Conservation (phyloP, 2,888 invertebrate species). For the Heterodera filipjevi region DNA sequence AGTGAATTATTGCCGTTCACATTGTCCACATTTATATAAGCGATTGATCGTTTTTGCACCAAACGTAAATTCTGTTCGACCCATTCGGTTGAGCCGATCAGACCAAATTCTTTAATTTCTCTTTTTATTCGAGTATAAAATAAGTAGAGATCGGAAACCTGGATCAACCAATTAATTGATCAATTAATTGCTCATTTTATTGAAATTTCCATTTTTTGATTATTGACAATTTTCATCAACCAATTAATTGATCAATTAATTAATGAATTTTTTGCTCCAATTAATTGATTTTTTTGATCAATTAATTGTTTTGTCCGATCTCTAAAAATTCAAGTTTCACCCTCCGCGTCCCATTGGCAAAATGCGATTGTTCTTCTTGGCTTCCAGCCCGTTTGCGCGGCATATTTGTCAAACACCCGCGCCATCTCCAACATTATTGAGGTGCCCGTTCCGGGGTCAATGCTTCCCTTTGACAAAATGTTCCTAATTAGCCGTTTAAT, state of each 20-base stretch:
- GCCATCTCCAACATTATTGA: constrained; percentile 69
- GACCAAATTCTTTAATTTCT: constrained; percentile 61
- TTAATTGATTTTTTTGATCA: no score
- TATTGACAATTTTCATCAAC: no score
- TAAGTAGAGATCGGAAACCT: no score
- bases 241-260: no score
- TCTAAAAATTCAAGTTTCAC: constrained; percentile 45
- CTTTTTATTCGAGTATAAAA: no score
- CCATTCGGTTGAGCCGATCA: constrained; percentile 70
- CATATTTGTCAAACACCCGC: constrained; percentile 53
- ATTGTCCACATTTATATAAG: constrained; percentile 68
- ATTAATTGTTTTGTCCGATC: no score
- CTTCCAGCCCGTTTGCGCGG: constrained; percentile 67
- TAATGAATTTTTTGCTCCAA: no score
- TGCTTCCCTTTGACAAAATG: constrained; percentile 25
- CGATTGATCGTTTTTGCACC: constrained; percentile 66
- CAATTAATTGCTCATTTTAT: no score
- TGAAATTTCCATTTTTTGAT: no score
- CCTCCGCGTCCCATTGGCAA: constrained; percentile 69
- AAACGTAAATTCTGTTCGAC: constrained; percentile 65
- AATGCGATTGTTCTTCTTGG: constrained; percentile 68
- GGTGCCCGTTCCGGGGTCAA: constrained; percentile 65
- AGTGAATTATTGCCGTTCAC: constrained; percentile 57
- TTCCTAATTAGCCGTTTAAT: no score
- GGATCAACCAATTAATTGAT: no score